Conservation (phyloP, 1,140 invertebrate genomes). For the Drosophila cardini region DNA sequence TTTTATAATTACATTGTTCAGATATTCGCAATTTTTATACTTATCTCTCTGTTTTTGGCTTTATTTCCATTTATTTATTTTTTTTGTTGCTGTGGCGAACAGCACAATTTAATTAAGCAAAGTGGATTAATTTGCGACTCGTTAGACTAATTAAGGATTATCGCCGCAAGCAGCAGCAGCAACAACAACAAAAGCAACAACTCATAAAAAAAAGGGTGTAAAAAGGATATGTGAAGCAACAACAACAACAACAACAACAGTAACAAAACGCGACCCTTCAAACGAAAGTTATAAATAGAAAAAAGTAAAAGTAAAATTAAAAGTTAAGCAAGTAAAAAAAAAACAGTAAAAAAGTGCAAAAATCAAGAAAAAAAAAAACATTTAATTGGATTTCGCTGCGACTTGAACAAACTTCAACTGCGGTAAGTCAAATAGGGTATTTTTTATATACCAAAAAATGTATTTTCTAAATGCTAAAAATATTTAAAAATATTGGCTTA, state of each 20-base stretch:
- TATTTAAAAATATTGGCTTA: background rate
- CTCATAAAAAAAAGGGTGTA: slow-evolving; percentile 6
- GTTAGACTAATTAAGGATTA: slow-evolving; percentile 84
- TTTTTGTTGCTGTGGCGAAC: slow-evolving; percentile 44
- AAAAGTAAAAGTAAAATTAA: slow-evolving; percentile 20
- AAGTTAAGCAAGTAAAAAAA: background rate
- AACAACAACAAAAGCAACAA: slow-evolving; percentile 34
- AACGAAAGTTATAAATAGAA: slow-evolving; percentile 60
- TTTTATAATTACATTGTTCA: slow-evolving; percentile 49
- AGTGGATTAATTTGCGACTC: slow-evolving; percentile 85
- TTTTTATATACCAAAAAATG: background rate
- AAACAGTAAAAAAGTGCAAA: slow-evolving; percentile 12
- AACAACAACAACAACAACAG: slow-evolving; percentile 36
- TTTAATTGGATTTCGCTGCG: slow-evolving; percentile 73
- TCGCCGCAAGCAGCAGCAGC: slow-evolving; percentile 37
- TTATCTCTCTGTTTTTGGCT: slow-evolving; percentile 33
- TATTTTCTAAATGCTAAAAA: too few relatives aligned
- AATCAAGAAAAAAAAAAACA: slow-evolving; percentile 20
- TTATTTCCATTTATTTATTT: slow-evolving; percentile 33
- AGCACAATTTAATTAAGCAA: slow-evolving; percentile 83
- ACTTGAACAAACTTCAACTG: slow-evolving; percentile 36
- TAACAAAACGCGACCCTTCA: slow-evolving; percentile 53
- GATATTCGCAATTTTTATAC: slow-evolving; percentile 26
- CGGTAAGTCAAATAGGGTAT: slow-evolving; percentile 51
- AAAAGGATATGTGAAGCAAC: slow-evolving; percentile 66